Base-by-base conservation (phyloP, 2,113 vertebrate genomes). In the Balaenoptera acutorostrata region DNA sequence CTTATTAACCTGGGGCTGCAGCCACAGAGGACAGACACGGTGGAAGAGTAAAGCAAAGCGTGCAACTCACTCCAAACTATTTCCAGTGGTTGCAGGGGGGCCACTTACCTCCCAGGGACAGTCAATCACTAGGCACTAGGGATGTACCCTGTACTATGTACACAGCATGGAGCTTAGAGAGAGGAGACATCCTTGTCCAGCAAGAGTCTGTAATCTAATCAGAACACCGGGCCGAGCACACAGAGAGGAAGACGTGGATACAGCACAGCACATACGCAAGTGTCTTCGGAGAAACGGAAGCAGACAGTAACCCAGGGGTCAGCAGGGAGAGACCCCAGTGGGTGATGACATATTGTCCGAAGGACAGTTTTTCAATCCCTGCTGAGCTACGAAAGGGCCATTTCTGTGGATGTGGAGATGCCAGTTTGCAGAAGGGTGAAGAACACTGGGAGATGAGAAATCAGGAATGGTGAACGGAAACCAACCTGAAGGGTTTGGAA, bases 61-160 rank as follows among this genome's bases (percentile, higher is more conserved):
- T 5, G 8, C 17, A 17, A 3, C 18, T 41, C 29, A n/a, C 17
- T 31, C 15, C n/a, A 6, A 11, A 25, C 17, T 14, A 17, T 44
- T 31, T 39, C 52, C 18, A 17, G 8, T 0, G 5, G 31, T 11
- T 29, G 44, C 8, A 64, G 0, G 7, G 15, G 15, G 10, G 12
- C 6, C 20, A 6, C 0, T 12, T 4, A 6, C 18, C 3, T 41
- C 8, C 39, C 31, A 21, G 9, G 11, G 6, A 36, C 15, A 39
- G 41, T 1, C 8, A 1, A 4, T 25, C 3, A 12, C 11, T 2
- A 0, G 0, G 7, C 5, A 15, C 25, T 21, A 25, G 63, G 27
- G 29, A 49, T 0, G 3, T 1, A 7, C 18, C 3, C 0, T 0
- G 0, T 13, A 12, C 18, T 4, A 11, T 2, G 33, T 6, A 8